Percentiles rank a stretch among this genome's conserved stretches.
Conservation (phyloP, 1,140 invertebrate genomes). For the Phymastichus coffea region DNA sequence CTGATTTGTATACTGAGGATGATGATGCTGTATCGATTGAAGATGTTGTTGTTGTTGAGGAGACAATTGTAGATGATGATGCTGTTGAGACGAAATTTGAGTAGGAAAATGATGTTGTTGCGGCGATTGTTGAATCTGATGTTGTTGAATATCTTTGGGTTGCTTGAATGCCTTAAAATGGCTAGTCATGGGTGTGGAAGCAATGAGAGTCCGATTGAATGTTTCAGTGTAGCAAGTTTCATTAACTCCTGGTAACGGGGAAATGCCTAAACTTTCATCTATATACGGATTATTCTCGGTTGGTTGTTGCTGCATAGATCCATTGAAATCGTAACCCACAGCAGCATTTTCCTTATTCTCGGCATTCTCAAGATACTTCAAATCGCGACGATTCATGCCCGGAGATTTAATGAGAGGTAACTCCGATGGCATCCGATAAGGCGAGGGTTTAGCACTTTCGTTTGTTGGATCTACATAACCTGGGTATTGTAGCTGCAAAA, state of each 20-base stretch:
- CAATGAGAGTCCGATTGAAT: conserved; percentile 40
- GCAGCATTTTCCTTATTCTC: conserved; percentile 51
- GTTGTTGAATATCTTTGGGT: conserved; percentile 14
- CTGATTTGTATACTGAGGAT: conserved; percentile 9
- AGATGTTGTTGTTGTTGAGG: conserved; percentile 3
- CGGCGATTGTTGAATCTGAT: neutral
- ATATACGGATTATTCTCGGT: conserved; percentile 41
- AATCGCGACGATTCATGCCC: conserved; percentile 47
- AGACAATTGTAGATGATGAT: neutral
- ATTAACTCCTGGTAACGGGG: conserved; percentile 38
- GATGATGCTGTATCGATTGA: neutral
- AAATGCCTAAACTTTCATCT: conserved; percentile 47
- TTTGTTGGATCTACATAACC: conserved; percentile 24
- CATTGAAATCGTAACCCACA: conserved; percentile 42
- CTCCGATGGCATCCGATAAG: conserved; percentile 45
- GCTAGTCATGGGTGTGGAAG: conserved; percentile 48
- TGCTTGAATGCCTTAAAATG: conserved; percentile 43
- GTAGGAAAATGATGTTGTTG: conserved; percentile 20
- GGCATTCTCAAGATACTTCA: conserved; percentile 48
- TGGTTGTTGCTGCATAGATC: conserved; percentile 14
- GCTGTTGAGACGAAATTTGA: neutral
- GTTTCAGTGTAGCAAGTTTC: conserved; percentile 47
- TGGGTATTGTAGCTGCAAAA: conserved; percentile 36
- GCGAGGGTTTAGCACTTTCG: conserved; percentile 37
- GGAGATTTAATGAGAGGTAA: conserved; percentile 51